A percentile compares a stretch with the other conserved stretches of the same genome.
These are phyloP conservation scores for Hylaeus anthracinus DNA, from an alignment of 1,140 invertebrate genomes.

Conservation along the genomic window DNA sequence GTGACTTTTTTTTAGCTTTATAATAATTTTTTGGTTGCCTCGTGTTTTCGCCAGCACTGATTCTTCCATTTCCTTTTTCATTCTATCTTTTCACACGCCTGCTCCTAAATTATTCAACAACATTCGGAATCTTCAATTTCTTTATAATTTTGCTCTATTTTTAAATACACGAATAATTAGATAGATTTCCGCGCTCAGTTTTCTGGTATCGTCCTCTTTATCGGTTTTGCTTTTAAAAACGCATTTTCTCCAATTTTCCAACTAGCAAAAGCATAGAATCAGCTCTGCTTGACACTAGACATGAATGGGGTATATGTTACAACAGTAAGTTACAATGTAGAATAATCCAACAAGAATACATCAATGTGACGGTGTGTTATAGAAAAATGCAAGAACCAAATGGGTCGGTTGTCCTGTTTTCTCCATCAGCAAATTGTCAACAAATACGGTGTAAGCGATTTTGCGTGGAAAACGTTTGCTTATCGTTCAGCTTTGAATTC, in stretches of 20 bases:
- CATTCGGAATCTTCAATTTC: constrained; percentile 15
- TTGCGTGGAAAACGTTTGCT: not conserved
- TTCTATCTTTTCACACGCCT: constrained; percentile 4
- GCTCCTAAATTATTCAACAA: constrained; percentile 37
- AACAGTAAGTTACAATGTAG: constrained; percentile 71
- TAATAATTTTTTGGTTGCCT: constrained; percentile 65
- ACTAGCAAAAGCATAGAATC: constrained; percentile 71
- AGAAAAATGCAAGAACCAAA: constrained; percentile 52
- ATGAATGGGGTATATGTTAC: constrained; percentile 66
- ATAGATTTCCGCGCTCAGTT: not conserved
- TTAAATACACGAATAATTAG: not conserved
- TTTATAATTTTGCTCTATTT: not conserved
- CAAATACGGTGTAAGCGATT: not conserved
- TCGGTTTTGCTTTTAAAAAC: constrained; percentile 2
- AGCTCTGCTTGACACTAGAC: constrained; percentile 74
- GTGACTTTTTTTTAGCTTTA: constrained; percentile 66
- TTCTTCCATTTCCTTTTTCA: constrained; percentile 51
- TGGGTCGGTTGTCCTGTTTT: constrained; percentile 26
- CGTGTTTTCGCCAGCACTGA: constrained; percentile 72
- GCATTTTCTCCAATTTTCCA: constrained; percentile 32
- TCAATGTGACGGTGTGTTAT: constrained; percentile 49
- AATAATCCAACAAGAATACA: constrained; percentile 67
- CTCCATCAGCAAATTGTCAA: not conserved
- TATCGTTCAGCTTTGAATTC: not conserved
- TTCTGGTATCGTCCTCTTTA: not conserved